Evolutionary conservation across 2,888 invertebrate species (phyloP), one percentile per base, ranked within the genome.

Genomic region (Spodoptera exigua): DNA sequence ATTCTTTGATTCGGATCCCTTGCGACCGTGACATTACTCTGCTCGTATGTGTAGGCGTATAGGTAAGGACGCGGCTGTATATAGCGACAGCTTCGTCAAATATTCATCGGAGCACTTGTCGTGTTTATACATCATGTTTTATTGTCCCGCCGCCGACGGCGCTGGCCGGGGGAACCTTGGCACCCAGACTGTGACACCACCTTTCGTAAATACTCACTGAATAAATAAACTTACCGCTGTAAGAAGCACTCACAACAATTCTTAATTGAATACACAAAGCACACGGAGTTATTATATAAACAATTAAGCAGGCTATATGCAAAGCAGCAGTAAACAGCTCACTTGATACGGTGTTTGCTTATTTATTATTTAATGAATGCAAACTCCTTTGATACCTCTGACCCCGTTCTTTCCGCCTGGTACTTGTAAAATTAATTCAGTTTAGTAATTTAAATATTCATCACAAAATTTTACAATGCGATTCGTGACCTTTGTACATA

Each of bases 71-170:
- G 9, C 27, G 27, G 7, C 27, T 45, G 55, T 56, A 59, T 69
- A 68, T 65, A 67, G 62, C 68, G 56, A n/a, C 35, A 40, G 58
- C 53, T 69, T 74, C 64, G 59, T 75, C 69, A 71, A 74, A 78
- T 73, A 76, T 76, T 71, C 70, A 79, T 67, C 55, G 54, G 39
- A 47, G 40, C 34, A 47, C 40, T 55, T 35, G 47, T 51, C 62
- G 21, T 58, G 46, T 66, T 64, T 54, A 14, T 45, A 51, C 41
- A 16, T 64, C 57, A 52, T 60, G 44, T 57, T 68, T 60, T 49
- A 37, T 18, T 51, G 18, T 54, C 32, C 34, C 18, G n/a, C 17
- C 36, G 37, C 47, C 4, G 12, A 16, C 7, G 21, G 46, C 18
- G 45, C n/a, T 11, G 9, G 18, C 43, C 16, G 16, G 43, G 14